Base-by-base conservation (phyloP, 2,113 vertebrate species). In the Globicephala melas region DNA sequence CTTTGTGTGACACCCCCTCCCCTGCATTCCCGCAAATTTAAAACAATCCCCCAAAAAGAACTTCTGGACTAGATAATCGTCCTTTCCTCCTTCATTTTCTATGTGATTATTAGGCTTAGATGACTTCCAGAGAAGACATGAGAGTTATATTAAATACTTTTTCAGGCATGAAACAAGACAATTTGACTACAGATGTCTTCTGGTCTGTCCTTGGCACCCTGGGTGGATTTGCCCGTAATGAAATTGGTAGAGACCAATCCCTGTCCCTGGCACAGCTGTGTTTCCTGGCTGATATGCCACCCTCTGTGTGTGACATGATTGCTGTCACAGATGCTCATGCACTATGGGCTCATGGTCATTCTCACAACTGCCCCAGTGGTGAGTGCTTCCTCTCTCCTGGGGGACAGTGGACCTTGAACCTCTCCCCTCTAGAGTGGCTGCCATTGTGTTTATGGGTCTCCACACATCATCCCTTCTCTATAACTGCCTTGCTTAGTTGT, bases 341-440 rank as follows among this genome's bases (percentile, higher is more conserved):
- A 3, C 18, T 25, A n/a, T 25, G 36, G n/a, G 68, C 33, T 4
- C 15, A 13, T 0, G 3, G 50, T 55, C 33, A 2, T 65, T 26
- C 60, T 53, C 71, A 26, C 13, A 21, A 1, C 10, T 77, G 67
- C 47, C 62, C 38, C 15, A 3, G 50, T 33, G 70, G 38, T 18
- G 44, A 23, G 25, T 33, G 2, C 62, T 47, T 23, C 18, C 8
- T 68, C 67, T 67, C 6, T 60, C 63, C n/a, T 15, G 65, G 89
- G 36, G 83, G 23, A 71, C 18, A 0, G 33, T 92, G 31, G 25
- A 7, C 28, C 62, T 87, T 60, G 44, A 67, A 26, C 81, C 14
- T 4, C 21, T 44, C 63, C 36, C 23, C 5, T 50, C 31, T 71
- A 33, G 36, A 85, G 63, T 53, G 13, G 33, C 36, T 58, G 53